Base-by-base conservation (phyloP, 2,797 vertebrate species). In the Intellagama lesueurii region DNA sequence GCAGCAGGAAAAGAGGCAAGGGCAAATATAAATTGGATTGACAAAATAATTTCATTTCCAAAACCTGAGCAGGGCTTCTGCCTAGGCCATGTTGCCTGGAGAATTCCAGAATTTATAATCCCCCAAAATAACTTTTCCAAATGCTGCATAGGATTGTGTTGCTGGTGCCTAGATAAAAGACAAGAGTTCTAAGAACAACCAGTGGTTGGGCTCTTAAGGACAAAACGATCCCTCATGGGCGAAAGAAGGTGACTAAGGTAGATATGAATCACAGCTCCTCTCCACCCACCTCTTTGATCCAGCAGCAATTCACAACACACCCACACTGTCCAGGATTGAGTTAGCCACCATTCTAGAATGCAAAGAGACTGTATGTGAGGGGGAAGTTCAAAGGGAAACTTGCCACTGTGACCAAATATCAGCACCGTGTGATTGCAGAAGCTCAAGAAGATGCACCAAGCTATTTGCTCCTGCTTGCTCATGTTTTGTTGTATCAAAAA, bases 231-330 rank as follows among this genome's bases (percentile, higher is more conserved):
- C 24, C 19, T 26, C 26, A 75, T 40, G 60, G 28, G 40, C 22
- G 16, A 66, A 8, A 60, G 6, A 69, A 6, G 60, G 14, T 83
- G 72, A 83, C 40, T 76, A 56, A 66, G 30, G 22, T 77, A 49
- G 26, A 32, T 77, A 77, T 83, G 81, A 83, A 77, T 88, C 72
- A 83, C 14, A 76, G 26, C 68, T 64, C 44, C 40, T 83, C 35
- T 8, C 19, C 60, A 47, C 56, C 11, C 28, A 32, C 30, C 7
- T 76, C 30, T 35, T 77, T 68, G 56, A 88, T 69, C 81, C 72
- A 83, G 44, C 60, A 68, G 72, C 81, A 77, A 69, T 83, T 76
- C 69, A 69, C 30, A 35, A 60, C 73, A 82, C 30, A 68, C 56
- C 70, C 60, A 88, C 40, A 88, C 40, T 28, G 40, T 40, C 80